Evolutionary conservation across 2,888 invertebrate species (phyloP).

Genomic region (Eurytoma californica): DNA sequence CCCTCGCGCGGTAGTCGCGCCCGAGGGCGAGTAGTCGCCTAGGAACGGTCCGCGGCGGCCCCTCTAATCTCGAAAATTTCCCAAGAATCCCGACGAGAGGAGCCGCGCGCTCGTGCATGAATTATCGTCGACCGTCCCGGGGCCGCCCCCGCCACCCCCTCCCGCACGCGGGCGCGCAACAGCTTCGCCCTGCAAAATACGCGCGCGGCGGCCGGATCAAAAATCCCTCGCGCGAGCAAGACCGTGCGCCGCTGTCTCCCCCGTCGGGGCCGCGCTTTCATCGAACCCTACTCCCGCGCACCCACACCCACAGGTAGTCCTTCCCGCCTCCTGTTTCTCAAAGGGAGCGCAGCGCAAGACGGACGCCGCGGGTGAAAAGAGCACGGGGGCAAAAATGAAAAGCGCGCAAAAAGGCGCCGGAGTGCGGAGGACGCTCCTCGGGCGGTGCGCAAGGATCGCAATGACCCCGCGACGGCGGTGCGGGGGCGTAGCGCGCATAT

Average conservation of each 20-base stretch:
- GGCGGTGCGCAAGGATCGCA: conserved; percentile 47
- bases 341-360: too few species aligned
- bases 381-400: neutral
- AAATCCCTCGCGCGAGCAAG: conserved; percentile 10
- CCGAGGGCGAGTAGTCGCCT: neutral
- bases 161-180: conserved; percentile 30
- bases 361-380: neutral
- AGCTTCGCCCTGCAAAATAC: conserved; percentile 36
- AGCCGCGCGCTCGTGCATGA: conserved; percentile 41
- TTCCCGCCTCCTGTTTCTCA: neutral
- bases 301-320: conserved; percentile 28
- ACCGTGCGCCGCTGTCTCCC: neutral
- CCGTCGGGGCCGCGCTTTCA: neutral
- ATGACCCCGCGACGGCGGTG: conserved; percentile 34
- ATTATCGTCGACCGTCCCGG: conserved; percentile 32
- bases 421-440: conserved; percentile 51
- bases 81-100: conserved; percentile 40
- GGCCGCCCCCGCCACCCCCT: conserved; percentile 1
- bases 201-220: conserved; percentile 18
- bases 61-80: conserved; percentile 47
- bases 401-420: conserved; percentile 3
- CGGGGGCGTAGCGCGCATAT: conserved; percentile 7
- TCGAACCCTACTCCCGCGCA: conserved; percentile 11
- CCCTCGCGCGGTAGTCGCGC: conserved; percentile 13
- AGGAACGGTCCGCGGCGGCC: neutral